Evolutionary conservation across 2,888 invertebrate species (phyloP).

Genomic region (Cephus spinipes): DNA sequence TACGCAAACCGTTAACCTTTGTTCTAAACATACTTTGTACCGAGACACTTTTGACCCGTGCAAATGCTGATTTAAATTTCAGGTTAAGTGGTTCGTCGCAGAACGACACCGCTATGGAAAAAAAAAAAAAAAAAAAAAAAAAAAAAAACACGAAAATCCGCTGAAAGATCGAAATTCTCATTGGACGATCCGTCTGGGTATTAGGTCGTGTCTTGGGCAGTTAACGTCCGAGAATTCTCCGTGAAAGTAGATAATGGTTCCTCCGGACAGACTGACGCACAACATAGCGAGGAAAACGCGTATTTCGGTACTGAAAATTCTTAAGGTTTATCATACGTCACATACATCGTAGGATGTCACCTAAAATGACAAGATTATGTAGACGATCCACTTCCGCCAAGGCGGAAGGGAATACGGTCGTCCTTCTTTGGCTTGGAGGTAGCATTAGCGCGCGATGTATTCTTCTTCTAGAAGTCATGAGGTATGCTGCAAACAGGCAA

Average conservation of each 20-base stretch:
- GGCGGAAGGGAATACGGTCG: conserved; percentile 27
- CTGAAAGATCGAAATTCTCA: neutral
- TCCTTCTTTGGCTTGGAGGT: conserved; percentile 15
- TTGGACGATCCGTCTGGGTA: neutral
- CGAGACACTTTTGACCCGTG: no score
- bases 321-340: conserved; percentile 38
- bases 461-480: conserved; percentile 15
- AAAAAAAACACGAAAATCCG: neutral
- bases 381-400: conserved; percentile 32
- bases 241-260: neutral
- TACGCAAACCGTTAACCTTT: no score
- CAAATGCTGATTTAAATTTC: no score
- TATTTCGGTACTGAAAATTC: neutral
- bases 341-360: conserved; percentile 50
- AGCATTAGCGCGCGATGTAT: neutral
- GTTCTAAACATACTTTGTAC: no score
- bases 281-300: neutral
- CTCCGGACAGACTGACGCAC: neutral
- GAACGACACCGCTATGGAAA: neutral
- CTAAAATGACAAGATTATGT: conserved; percentile 61
- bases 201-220: neutral
- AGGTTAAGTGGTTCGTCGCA: neutral
- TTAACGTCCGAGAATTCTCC: neutral
- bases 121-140: no score
- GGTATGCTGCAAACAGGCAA: conserved; percentile 54